Percentiles rank a stretch among this genome's conserved stretches.
These are phyloP conservation scores for Neodiprion pinetum DNA, from an alignment of 1,140 invertebrate genomes.

Conservation along the genomic window DNA sequence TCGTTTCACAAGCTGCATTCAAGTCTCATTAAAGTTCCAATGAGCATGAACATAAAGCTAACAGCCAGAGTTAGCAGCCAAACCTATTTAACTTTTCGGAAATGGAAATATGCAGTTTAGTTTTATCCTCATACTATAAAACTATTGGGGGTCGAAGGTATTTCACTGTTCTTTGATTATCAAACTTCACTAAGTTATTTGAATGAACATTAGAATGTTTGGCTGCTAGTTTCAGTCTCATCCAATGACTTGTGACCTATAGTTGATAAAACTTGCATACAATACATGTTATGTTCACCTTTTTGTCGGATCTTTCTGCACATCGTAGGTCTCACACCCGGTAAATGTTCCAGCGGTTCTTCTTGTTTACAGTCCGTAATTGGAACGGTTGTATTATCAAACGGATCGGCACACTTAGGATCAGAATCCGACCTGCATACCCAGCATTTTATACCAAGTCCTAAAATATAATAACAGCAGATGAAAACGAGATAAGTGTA, in stretches of 20 bases:
- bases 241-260: not conserved
- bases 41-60: too few relatives aligned
- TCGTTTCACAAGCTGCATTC: too few relatives aligned
- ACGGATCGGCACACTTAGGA: slow-evolving; percentile 91
- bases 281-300: slow-evolving; percentile 63
- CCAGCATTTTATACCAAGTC: slow-evolving; percentile 87
- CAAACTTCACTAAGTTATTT: too few relatives aligned
- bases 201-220: too few relatives aligned
- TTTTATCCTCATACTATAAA: too few relatives aligned
- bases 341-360: slow-evolving; percentile 70
- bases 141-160: too few relatives aligned
- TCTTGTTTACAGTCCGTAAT: slow-evolving; percentile 84
- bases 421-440: slow-evolving; percentile 87
- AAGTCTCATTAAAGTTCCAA: too few relatives aligned
- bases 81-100: too few relatives aligned
- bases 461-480: slow-evolving; percentile 49
- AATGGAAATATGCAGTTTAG: too few relatives aligned
- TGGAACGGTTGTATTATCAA: slow-evolving; percentile 87
- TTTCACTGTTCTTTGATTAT: too few relatives aligned
- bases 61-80: too few relatives aligned
- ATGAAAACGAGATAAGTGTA: slow-evolving; percentile 43
- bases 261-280: slow-evolving; percentile 15
- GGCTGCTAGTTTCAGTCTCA: too few relatives aligned
- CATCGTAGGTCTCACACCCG: slow-evolving; percentile 79
- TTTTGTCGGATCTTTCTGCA: slow-evolving; percentile 93